Base-by-base conservation (phyloP, 2,888 invertebrate species). In the Ectemnius continuus region DNA sequence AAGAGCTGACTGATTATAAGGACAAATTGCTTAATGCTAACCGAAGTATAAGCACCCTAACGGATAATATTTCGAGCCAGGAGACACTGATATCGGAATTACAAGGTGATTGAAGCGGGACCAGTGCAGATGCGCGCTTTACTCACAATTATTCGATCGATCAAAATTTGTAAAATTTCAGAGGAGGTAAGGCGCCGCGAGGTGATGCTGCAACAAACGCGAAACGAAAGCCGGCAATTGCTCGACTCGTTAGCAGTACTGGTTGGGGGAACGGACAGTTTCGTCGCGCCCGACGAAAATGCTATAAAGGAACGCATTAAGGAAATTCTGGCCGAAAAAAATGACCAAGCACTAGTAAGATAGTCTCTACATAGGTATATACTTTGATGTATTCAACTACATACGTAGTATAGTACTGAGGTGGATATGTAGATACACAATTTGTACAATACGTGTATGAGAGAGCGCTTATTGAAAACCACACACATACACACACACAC, bases 231-330 rank as follows among this genome's bases (percentile, higher is more conserved):
- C 81, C 93, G 95, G 8, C 94, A 94, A 86, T 92, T 94, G 0
- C 91, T 95, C 89, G 95, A 96, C 87, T 94, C 95, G 36, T 36
- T 36, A 11, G 36, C 36, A 36, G 36, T 52, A 4, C 11, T 52
- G 2, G 13, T 16, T 52, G 52, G 52, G 8, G 52, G 52, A 16
- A 4, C 52, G 1, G 52, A 16, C 36, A 91, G 95, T 78, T 95
- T 95, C 88, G 94, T 95, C 3, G 97, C 97, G 85, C 94, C 96
- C 0, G 94, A 95, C 70, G 96, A 97, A 89, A 93, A 93, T 63
- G 92, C 95, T 46, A 95, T 97, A 75, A 96, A 96, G 89, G 96
- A 97, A 76, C 93, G 96, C 78, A 93, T 96, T 67, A 92, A 96
- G 18, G 96, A 97, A 90, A 93, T 96, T 59, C 91, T 96, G 36